phyloP scores from a whole-genome alignment of 2,113 vertebrate genomes.

The Pedionomus torquatus region DNA sequence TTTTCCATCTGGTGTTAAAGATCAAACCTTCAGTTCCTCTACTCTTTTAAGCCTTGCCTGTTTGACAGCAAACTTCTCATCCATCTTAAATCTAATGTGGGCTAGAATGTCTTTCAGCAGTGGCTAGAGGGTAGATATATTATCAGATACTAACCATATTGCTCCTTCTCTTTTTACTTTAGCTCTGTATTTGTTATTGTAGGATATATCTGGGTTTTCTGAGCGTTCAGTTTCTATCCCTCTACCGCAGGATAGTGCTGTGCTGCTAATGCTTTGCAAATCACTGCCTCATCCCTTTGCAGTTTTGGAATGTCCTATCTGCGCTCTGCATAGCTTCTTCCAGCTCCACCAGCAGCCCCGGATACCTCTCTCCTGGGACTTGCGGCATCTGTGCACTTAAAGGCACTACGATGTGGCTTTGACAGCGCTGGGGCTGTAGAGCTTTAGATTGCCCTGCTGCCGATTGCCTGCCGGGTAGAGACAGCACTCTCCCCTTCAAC shows the following conservation, averaged over 20 bases:
- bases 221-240: neutral
- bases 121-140: constrained; percentile 38
- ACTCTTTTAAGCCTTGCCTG: constrained; percentile 59
- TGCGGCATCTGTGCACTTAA: neutral
- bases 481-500: neutral
- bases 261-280: constrained; percentile 26
- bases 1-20: constrained; percentile 68
- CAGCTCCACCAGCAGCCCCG: neutral
- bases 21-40: constrained; percentile 68
- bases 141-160: constrained; percentile 54
- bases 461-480: neutral
- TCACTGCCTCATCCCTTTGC: neutral
- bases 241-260: neutral
- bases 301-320: neutral
- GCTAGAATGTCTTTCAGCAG: constrained; percentile 58
- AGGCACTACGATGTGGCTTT: neutral
- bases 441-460: neutral
- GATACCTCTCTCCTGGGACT: neutral
- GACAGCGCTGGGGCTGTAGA: neutral
- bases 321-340: neutral
- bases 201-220: neutral
- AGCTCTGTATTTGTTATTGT: constrained; percentile 45
- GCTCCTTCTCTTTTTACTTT: constrained; percentile 30
- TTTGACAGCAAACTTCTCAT: constrained; percentile 71
- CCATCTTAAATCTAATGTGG: constrained; percentile 59